Conservation (phyloP, 2,888 invertebrate genomes). For the Maniola hyperantus region DNA sequence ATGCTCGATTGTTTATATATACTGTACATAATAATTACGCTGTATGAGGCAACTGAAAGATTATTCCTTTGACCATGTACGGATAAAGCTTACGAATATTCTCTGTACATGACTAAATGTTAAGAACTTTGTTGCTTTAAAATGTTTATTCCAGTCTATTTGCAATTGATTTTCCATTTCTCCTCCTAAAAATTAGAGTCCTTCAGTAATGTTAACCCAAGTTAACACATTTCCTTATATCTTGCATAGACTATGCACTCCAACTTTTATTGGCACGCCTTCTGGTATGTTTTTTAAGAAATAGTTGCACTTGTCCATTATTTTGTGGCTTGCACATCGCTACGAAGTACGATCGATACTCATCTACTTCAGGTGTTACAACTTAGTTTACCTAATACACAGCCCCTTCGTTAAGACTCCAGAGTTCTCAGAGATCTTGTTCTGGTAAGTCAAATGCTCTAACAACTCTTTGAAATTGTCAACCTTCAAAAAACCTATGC, state of each 20-base stretch:
- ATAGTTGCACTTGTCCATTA: background rate
- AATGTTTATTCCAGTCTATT: too few relatives aligned
- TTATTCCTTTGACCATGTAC: background rate
- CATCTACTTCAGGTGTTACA: background rate
- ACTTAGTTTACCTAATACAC: background rate
- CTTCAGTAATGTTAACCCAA: too few relatives aligned
- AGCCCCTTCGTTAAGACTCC: too few relatives aligned
- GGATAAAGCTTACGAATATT: too few relatives aligned
- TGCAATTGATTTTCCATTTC: too few relatives aligned
- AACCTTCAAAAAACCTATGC: background rate
- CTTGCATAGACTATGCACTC: background rate
- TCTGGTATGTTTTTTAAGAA: background rate
- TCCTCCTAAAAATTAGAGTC: too few relatives aligned
- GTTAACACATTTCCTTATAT: too few relatives aligned
- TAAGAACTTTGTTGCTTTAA: too few relatives aligned
- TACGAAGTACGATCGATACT: background rate
- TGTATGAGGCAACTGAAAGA: background rate
- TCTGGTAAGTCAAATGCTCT: too few relatives aligned
- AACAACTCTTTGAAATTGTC: background rate
- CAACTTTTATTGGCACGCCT: background rate
- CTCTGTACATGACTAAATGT: too few relatives aligned
- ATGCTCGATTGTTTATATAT: background rate
- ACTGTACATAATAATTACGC: background rate
- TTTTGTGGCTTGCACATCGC: background rate
- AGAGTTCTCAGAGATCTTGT: too few relatives aligned